A percentile compares a stretch with the other conserved stretches of the same genome.
Evolutionary conservation across 2,888 invertebrate genomes (phyloP).

Genomic region (Antheraea yamamai): DNA sequence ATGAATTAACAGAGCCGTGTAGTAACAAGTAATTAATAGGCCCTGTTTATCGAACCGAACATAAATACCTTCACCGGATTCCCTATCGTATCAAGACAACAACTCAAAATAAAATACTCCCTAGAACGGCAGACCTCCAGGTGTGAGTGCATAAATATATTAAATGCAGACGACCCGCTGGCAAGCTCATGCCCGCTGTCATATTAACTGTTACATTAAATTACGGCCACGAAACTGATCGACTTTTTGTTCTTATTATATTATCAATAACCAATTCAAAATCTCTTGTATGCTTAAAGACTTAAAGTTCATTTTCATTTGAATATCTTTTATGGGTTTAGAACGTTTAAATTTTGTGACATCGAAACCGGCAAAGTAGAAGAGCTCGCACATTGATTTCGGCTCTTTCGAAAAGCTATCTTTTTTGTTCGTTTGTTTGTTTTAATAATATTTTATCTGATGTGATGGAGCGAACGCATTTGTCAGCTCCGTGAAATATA

Average conservation of each 20-base stretch:
- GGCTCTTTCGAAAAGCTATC: slow-evolving; percentile 77
- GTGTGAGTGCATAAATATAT: slow-evolving; percentile 81
- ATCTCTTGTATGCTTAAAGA: slow-evolving; percentile 24
- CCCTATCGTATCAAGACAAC: slow-evolving; percentile 70
- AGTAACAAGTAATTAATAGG: slow-evolving; percentile 78
- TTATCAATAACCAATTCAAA: slow-evolving; percentile 38
- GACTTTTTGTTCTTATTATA: slow-evolving; percentile 68
- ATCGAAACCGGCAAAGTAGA: slow-evolving; percentile 60
- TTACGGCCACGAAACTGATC: slow-evolving; percentile 74
- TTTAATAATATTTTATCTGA: slow-evolving; percentile 81
- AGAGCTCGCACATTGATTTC: slow-evolving; percentile 80
- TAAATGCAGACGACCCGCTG: slow-evolving; percentile 76
- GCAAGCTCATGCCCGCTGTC: slow-evolving; percentile 79
- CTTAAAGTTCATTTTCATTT: slow-evolving; percentile 33
- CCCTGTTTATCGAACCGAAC: slow-evolving; percentile 71
- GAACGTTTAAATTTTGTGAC: slow-evolving; percentile 36
- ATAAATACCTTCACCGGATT: slow-evolving; percentile 70
- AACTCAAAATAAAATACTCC: slow-evolving; percentile 73
- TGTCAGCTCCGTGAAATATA: slow-evolving; percentile 78
- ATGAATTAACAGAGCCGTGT: slow-evolving; percentile 75
- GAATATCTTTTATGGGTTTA: slow-evolving; percentile 26
- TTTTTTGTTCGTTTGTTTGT: slow-evolving; percentile 81
- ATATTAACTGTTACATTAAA: slow-evolving; percentile 83
- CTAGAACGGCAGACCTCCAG: slow-evolving; percentile 72
- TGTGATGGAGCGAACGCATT: slow-evolving; percentile 80